Base-by-base conservation (phyloP, 2,888 invertebrate genomes). In the Agriotes lineatus region DNA sequence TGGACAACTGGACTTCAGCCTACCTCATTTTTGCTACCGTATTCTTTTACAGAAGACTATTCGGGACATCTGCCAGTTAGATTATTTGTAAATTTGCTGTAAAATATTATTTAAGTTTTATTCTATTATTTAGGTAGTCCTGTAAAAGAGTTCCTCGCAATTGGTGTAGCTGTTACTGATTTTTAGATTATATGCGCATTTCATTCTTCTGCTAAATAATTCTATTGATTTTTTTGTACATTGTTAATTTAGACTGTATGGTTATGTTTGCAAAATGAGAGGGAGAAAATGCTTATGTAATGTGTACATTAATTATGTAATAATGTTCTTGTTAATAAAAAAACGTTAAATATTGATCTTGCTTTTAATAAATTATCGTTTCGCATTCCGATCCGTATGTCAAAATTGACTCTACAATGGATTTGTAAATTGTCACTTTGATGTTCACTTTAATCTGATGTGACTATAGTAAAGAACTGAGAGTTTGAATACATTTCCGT, bases 251-350 rank as follows among this genome's bases (percentile, higher is more conserved):
- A 52, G 18, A 52, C 9, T 33, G 16, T 33, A 33, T 16, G 16
- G 44, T 42, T 63, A 56, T 37, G 25, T 56, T 56, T 30, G 39
- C 22, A 25, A 45, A 52, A 42, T 16, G 22, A 25, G 44, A 37
- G 39, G 18, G 16, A 16, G 39, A 7, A 52, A 12, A 25, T 56
- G 12, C 33, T 56, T 61, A 44, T 61, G 45, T 60, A 56, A 56
- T 61, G 19, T 44, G 56, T 54, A 50, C 37, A 59, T 30, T 45
- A 20, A 61, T 61, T 67, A 48, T 61, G 48, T 56, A 67, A 44
- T 54, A 19, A 54, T 61, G 61, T 67, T 67, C 61, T 67, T 67
- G 67, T 67, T 67, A 67, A 67, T 67, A 67, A 67, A 67, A 67
- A 37, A 39, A n/a, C n/a, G n/a, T n/a, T n/a, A n/a, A n/a, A n/a